Evolutionary conservation across 2,797 vertebrate genomes (phyloP), one percentile per base, ranked within the genome.

Genomic region (Coluber constrictor): DNA sequence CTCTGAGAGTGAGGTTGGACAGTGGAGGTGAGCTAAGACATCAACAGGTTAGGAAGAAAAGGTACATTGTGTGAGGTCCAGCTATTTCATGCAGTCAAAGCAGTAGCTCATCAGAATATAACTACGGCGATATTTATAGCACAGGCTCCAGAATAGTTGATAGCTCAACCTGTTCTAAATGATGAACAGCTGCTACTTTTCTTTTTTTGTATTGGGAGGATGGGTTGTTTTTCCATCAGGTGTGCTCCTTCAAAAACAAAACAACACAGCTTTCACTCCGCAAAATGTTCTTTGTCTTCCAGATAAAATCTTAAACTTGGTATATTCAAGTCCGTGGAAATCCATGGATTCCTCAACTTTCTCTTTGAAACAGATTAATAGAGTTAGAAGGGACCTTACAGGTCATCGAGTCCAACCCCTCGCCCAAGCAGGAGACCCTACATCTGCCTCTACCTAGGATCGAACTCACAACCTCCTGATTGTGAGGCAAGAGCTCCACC

Each of bases 71-170:
- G n/a, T n/a, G n/a, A 89, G 29, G 91, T 32, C 54, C 54, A 47
- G 16, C 23, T 89, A 16, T 29, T 37, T 83, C 23, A 51, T 20
- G 15, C 66, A 61, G 23, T n/a, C 29, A 32, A 61, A 54, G 27
- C 15, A 56, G 27, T 51, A 63, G n/a, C 57, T 90, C 92, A 29
- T 86, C 88, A 86, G 27, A 86, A 25, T 86, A 90, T 86, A 92
- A 92, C 74, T 55, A 86, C 59, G 43, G 57, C 23, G 74, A 32
- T 90, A 90, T 92, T 92, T 92, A 92, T 90, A 92, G 88, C 74
- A n/a, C 88, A 55, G 8, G 16, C 3, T 63, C 59, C 88, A 63
- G 74, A 20, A 86, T 23, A 32, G 55, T 60, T 23, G 29, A 54
- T 92, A 55, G 8, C 29, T 12, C 88, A 90, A 90, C 57, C 88